Evolutionary conservation across 2,113 vertebrate genomes (phyloP), one percentile per base, ranked within the genome.

Genomic region (Pterocles orientalis): DNA sequence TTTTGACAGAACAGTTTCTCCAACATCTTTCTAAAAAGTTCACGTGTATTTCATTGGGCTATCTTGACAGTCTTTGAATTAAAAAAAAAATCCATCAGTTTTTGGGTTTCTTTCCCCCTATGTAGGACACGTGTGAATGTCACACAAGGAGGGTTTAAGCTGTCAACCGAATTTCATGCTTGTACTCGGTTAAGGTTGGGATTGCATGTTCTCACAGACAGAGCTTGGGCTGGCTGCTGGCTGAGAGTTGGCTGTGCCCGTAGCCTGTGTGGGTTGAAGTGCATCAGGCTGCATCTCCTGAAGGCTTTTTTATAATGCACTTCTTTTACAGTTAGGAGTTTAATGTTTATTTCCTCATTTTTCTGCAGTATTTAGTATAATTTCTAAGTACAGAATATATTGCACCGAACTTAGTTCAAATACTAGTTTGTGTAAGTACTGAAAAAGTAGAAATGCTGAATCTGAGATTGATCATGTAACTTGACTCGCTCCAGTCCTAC

Each of bases 101-200:
- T 43, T 13, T 7, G 23, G 15, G 5, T 50, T 60, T 50, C 50
- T 34, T 31, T 53, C 36, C 31, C 31, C 23, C 25, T 62, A 19
- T 2, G 0, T 13, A 23, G n/a, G 24, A 51, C 20, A n/a, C 1
- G 1, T 18, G 39, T 69, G 39, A 18, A 31, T 90, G 14, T 34
- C 34, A 39, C 57, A 14, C 29, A 51, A 64, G 48, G 39, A 58
- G 53, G 18, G 3, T 70, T 84, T 18, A 81, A 64, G 43, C 24
- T 51, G 20, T 31, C 29, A 1, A 14, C 34, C 6, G 12, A 26
- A 36, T 92, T 81, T 58, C 47, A 7, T 60, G 31, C n/a, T 53
- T 31, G 10, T 31, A 2, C 10, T 78, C 78, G 12, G 6, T 5
- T 20, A 28, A 72, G 54, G 10, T 24, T 72, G 80, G 50, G 82